Conservation (phyloP, 1,140 invertebrate genomes). For the Archegozetes longisetosus region DNA sequence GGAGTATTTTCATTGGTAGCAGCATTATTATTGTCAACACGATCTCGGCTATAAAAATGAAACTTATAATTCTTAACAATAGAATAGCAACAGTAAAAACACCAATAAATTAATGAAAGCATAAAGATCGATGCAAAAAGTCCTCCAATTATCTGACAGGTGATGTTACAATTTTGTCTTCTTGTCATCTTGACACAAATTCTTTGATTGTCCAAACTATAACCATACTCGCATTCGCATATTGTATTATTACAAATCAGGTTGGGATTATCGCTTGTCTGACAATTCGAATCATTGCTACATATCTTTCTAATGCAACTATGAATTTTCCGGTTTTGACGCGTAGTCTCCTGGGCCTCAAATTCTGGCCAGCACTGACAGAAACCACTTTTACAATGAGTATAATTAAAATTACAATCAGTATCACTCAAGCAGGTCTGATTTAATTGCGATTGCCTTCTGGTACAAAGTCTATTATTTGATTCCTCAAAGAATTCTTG, state of each 20-base stretch:
- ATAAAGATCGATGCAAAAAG: slow-evolving; percentile 12
- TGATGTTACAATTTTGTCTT: slow-evolving; percentile 10
- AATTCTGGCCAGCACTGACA: slow-evolving; percentile 14
- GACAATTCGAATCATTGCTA: neutral
- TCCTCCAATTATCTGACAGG: slow-evolving; percentile 9
- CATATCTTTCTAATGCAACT: neutral
- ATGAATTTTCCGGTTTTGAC: neutral
- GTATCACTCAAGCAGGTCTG: neutral
- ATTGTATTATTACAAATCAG: slow-evolving; percentile 12
- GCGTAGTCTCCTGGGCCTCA: neutral
- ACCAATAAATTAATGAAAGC: slow-evolving; percentile 11
- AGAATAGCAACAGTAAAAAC: slow-evolving; percentile 11
- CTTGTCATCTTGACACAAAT: neutral
- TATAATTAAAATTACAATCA: neutral
- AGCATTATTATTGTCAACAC: no score
- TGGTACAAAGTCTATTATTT: neutral
- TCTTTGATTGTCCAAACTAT: neutral
- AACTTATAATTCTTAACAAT: slow-evolving; percentile 6
- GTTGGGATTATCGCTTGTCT: neutral
- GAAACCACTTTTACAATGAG: neutral
- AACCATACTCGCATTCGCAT: slow-evolving; percentile 8
- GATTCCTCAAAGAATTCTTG: neutral
- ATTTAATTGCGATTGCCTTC: neutral
- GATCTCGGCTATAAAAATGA: neutral
- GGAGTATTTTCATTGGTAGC: neutral